These are phyloP conservation scores for Thinocorus orbignyianus DNA, from an alignment of 2,113 vertebrate species.

Conservation along the genomic window DNA sequence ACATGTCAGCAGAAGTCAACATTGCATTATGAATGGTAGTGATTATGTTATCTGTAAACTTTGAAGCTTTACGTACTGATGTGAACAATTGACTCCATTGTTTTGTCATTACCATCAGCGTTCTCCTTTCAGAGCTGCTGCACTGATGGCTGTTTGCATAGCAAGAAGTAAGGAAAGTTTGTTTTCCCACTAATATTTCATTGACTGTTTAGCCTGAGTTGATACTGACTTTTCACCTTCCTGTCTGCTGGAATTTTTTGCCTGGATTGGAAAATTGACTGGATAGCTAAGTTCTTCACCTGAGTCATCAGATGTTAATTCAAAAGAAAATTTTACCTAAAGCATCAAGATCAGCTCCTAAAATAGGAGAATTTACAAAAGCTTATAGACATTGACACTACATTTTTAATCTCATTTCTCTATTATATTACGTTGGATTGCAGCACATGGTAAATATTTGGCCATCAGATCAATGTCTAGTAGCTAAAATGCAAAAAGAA, in stretches of 20 bases:
- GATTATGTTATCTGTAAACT: slow-evolving; percentile 80
- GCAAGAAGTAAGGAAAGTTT: slow-evolving; percentile 68
- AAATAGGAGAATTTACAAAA: background rate
- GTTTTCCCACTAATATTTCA: slow-evolving; percentile 74
- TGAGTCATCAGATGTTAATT: background rate
- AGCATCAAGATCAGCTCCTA: background rate
- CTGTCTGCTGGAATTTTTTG: slow-evolving; percentile 22
- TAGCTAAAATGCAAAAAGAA: background rate
- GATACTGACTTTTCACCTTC: slow-evolving; percentile 59
- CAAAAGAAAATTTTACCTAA: background rate
- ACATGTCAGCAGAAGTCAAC: slow-evolving; percentile 83
- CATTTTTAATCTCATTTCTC: background rate
- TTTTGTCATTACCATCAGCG: slow-evolving; percentile 67
- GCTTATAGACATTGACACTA: background rate
- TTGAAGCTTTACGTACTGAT: slow-evolving; percentile 73
- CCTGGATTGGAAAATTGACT: background rate
- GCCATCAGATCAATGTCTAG: background rate
- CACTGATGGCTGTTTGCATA: slow-evolving; percentile 67
- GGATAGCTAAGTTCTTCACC: background rate
- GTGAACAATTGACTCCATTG: slow-evolving; percentile 73
- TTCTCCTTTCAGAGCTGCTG: slow-evolving; percentile 59
- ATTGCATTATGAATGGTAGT: slow-evolving; percentile 73
- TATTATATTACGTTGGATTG: background rate
- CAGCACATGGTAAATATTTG: background rate
- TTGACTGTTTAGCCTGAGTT: slow-evolving; percentile 58